Percentiles rank a stretch among this genome's conserved stretches.
phyloP scores from a whole-genome alignment of 2,797 vertebrate species.

The Yasuhikotakia modesta region DNA sequence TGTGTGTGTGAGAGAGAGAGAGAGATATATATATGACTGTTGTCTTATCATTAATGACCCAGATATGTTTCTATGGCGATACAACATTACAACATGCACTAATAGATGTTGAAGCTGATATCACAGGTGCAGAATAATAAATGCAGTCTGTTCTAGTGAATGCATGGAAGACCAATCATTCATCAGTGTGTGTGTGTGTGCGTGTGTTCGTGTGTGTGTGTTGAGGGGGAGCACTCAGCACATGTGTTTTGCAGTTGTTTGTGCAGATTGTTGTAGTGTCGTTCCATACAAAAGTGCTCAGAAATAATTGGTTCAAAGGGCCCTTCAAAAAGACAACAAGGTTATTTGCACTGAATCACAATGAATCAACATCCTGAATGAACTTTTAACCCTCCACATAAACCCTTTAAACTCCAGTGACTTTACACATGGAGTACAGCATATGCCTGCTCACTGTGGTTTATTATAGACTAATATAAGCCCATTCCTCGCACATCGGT shows the following conservation, averaged over 20 bases:
- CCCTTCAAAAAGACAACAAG: constrained; percentile 1
- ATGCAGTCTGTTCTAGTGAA: constrained; percentile 19
- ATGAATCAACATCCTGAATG: background rate
- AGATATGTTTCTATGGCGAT: constrained; percentile 33
- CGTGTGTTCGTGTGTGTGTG: constrained; percentile 18
- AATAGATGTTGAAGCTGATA: constrained; percentile 19
- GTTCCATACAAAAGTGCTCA: constrained; percentile 9
- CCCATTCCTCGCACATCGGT: too few relatives aligned
- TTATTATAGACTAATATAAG: too few relatives aligned
- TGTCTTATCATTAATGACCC: constrained; percentile 9
- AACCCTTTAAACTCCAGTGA: background rate
- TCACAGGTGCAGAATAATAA: background rate
- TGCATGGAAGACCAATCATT: background rate
- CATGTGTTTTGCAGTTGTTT: constrained; percentile 74
- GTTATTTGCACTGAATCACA: background rate
- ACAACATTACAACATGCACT: constrained; percentile 9
- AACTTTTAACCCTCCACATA: background rate
- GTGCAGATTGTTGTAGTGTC: constrained; percentile 61
- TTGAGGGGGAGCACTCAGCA: constrained; percentile 47
- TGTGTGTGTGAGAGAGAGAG: constrained; percentile 2
- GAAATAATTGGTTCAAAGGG: constrained; percentile 19
- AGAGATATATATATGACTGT: too few relatives aligned
- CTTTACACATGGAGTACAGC: background rate
- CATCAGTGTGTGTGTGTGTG: constrained; percentile 42
- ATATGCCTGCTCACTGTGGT: too few relatives aligned